Evolutionary conservation across 1,140 invertebrate genomes (phyloP), one percentile per base, ranked within the genome.

Genomic region (Cotesia glomerata): DNA sequence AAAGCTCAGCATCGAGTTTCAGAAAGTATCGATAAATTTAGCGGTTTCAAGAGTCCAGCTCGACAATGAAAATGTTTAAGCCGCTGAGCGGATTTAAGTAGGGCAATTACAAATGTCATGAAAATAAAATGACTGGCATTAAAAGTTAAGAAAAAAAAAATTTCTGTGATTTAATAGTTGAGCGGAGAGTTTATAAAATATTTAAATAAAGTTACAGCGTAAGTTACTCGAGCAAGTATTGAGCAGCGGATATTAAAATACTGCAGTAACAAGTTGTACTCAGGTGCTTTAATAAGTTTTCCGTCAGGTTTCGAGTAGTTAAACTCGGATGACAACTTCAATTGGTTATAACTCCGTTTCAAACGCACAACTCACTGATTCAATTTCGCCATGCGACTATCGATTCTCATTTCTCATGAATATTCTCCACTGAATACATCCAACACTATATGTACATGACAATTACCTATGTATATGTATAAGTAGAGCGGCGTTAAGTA

Each of bases 221-320:
- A 18, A 61, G 32, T 61, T 26, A 7, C 13, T 18, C 26, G 26
- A 32, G 26, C 3, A 32, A 35, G 11, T 26, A 26, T 61, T 13
- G 59, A 45, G 39, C 39, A 45, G 11, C 39, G 39, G 39, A 45
- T 45, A 45, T 45, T 45, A 45, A 45, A 45, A 11, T 45, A 45
- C 39, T 5, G 0, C 59, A 32, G 9, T 61, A 4, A 3, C 59
- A 61, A 61, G 59, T 32, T 32, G 14, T 13, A 61, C 11, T 61
- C 16, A 61, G 32, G 59, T 26, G 16, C 54, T 45, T 45, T 36
- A 16, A 65, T 65, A 65, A 65, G 13, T 65, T 65, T 65, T 14
- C n/a, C 32, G 14, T 65, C 35, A 39, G 14, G 32, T 65, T 65
- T 65, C 39, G 36, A 49, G 63, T 49, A 49, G 63, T 65, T 45